Base-by-base conservation (phyloP, 2,113 vertebrate genomes). In the Microcebus murinus region DNA sequence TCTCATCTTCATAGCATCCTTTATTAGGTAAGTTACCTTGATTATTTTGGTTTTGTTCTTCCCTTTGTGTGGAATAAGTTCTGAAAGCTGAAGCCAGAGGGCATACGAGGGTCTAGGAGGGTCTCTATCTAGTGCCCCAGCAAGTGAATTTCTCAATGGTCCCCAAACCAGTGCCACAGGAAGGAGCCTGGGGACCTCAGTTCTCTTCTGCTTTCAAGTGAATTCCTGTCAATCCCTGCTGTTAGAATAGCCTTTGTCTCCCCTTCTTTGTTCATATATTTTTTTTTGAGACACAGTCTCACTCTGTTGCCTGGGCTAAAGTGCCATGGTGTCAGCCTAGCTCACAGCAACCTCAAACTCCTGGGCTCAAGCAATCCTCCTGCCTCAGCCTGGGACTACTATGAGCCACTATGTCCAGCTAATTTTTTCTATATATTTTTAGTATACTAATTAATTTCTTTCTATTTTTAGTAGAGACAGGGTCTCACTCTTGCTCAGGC, bases 151-250 rank as follows among this genome's bases (percentile, higher is more conserved):
- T 89, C 76, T 63, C 65, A 73, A 4, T 48, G 52, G 52, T 21
- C 25, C 25, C 50, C 17, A 57, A 91, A 45, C 31, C 50, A 48
- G 11, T 84, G 50, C 71, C 71, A 93, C 29, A 65, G n/a, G 50
- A 91, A 63, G 59, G 18, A 94, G 18, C 21, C 73, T 31, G 57
- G 29, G 65, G 45, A 73, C 31, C 42, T 85, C 48, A 76, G 50
- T 73, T 85, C 31, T 79, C 70, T 89, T 29, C 48, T 52, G 76
- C 65, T 92, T 96, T 80, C 36, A 90, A 90, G 45, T 55, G 50
- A 90, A 17, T 80, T 89, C 36, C 68, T 79, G 12, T 85, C 39
- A 91, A 90, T 6, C 55, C 6, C 25, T 3, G 1, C 17, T 59
- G 79, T 48, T 89, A 55, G 50, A 93, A 83, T 3, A 83, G 18